phyloP scores from a whole-genome alignment of 92 coral and sea anemone genomes.

The Isaurus tuberculatus region DNA sequence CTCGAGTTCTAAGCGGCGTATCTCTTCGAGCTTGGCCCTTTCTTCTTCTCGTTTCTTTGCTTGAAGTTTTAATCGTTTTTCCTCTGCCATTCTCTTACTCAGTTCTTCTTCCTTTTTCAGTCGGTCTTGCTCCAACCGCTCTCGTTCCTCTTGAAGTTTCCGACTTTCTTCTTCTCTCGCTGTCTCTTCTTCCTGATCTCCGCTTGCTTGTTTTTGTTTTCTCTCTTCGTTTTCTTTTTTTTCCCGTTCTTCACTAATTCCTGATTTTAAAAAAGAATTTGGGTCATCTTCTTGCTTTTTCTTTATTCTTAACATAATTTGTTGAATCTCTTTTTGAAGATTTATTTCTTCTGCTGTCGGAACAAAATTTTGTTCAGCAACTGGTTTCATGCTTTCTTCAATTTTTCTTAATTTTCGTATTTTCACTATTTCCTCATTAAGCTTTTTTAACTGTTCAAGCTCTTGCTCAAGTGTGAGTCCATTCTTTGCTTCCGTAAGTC shows the following conservation, averaged over 20 bases:
- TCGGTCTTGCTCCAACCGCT: neutral
- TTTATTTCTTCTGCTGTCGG: neutral
- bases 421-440: slow-evolving; percentile 1
- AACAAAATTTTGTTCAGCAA: slow-evolving; percentile 16
- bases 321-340: slow-evolving; percentile 12
- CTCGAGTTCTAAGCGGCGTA: neutral
- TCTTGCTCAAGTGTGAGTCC: slow-evolving; percentile 2
- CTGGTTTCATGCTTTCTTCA: slow-evolving; percentile 41
- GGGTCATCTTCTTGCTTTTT: neutral
- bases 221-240: neutral
- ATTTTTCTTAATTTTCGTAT: slow-evolving; percentile 27
- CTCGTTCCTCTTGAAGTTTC: neutral
- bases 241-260: neutral
- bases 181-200: neutral
- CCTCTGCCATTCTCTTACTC: neutral
- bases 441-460: neutral
- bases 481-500: neutral
- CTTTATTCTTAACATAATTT: slow-evolving; percentile 2
- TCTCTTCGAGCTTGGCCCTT: neutral
- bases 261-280: neutral
- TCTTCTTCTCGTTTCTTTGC: slow-evolving; percentile 6
- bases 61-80: neutral
- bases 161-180: neutral
- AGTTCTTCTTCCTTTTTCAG: neutral
- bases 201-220: neutral